These are phyloP conservation scores for Chlorocebus sabaeus DNA, from an alignment of 2,113 vertebrate genomes.

Conservation along the genomic window DNA sequence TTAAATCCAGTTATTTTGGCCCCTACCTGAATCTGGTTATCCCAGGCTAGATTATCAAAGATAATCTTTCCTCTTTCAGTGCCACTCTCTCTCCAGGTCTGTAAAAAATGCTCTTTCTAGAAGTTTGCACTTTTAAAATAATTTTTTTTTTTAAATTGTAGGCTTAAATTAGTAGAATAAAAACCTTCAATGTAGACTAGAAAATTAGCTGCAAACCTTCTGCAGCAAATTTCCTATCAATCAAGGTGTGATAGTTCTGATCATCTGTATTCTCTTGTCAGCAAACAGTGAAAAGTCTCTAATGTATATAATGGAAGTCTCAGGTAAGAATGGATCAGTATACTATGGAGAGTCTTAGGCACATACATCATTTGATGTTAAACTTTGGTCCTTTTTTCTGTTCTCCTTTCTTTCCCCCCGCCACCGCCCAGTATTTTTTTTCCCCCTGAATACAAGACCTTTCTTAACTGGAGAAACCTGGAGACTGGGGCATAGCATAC, in stretches of 20 bases:
- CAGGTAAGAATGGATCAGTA: neutral
- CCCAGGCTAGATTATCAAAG: neutral
- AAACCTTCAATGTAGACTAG: neutral
- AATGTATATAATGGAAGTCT: neutral
- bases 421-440: no score
- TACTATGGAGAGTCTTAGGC: neutral
- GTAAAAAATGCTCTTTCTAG: neutral
- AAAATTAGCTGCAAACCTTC: neutral
- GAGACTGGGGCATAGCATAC: neutral
- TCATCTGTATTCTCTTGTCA: neutral
- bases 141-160: neutral
- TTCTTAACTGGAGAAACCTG: neutral
- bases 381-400: neutral
- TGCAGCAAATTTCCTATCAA: rapidly evolving
- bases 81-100: neutral
- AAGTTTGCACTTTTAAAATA: neutral
- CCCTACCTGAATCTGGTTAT: neutral
- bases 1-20: neutral
- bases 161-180: neutral
- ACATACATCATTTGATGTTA: rapidly evolving
- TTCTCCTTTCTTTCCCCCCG: neutral
- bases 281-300: neutral
- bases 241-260: neutral
- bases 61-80: neutral
- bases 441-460: neutral